Percentiles rank a stretch among this genome's conserved stretches.
These are phyloP conservation scores for Lineus longissimus DNA, from an alignment of 1,140 invertebrate species.

Conservation along the genomic window DNA sequence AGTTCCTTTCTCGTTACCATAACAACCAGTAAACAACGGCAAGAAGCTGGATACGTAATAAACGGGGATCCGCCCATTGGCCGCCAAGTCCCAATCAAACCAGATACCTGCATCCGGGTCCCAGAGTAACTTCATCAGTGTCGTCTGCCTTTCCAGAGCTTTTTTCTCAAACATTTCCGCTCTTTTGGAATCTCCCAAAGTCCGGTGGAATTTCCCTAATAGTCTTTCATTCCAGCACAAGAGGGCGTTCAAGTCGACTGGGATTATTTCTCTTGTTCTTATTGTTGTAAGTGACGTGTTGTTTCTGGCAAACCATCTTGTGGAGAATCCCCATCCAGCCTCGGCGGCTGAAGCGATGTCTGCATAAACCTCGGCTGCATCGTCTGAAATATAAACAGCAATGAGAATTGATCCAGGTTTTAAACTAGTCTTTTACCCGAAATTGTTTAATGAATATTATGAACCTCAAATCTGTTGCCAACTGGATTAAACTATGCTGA, in stretches of 20 bases:
- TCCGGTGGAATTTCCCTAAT: slow-evolving; percentile 67
- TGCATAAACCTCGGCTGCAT: slow-evolving; percentile 66
- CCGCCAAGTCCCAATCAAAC: slow-evolving; percentile 77
- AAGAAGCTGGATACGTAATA: slow-evolving; percentile 83
- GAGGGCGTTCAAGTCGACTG: slow-evolving; percentile 81
- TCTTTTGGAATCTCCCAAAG: slow-evolving; percentile 64
- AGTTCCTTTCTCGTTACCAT: slow-evolving; percentile 23
- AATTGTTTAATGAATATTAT: too few relatives aligned
- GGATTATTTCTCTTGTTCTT: slow-evolving; percentile 67
- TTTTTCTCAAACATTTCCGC: slow-evolving; percentile 62
- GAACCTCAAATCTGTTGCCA: too few relatives aligned
- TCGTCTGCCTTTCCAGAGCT: slow-evolving; percentile 63
- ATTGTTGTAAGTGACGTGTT: slow-evolving; percentile 37
- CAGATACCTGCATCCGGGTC: slow-evolving; percentile 79
- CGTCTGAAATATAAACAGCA: slow-evolving; percentile 5
- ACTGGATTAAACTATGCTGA: too few relatives aligned
- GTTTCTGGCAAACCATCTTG: slow-evolving; percentile 75
- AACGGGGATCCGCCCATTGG: slow-evolving; percentile 63
- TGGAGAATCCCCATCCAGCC: slow-evolving; percentile 93
- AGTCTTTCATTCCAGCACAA: slow-evolving; percentile 76
- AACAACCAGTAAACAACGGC: slow-evolving; percentile 73
- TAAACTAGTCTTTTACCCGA: too few relatives aligned
- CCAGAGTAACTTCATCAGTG: slow-evolving; percentile 75
- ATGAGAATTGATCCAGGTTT: too few relatives aligned
- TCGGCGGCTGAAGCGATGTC: slow-evolving; percentile 86